Base-by-base conservation (phyloP, 2,113 vertebrate genomes). In the Tympanuchus pallidicinctus region DNA sequence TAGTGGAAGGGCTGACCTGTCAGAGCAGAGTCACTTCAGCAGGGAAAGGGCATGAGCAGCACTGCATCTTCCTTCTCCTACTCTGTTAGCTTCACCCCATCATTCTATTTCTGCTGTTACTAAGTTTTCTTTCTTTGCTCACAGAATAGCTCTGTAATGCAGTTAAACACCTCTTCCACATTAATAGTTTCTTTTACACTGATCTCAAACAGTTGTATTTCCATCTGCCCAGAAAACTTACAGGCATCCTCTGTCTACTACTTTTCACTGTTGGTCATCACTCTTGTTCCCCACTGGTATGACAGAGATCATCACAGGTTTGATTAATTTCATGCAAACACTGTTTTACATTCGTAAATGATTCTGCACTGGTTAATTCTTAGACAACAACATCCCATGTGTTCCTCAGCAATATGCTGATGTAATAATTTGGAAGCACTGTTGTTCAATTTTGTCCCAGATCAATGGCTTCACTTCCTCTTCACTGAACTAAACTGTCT, bases 161-260 rank as follows among this genome's bases (percentile, higher is more conserved):
- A 99, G 97, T 99, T 99, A 97, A 99, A 99, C 99, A 99, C 99
- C 99, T 99, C 99, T 97, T 99, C 99, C 89, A 99, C 99, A 8
- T 99, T 99, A 95, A 99, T 95, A 65, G 99, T 99, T 97, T 99
- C 99, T 98, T 99, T 99, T 88, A 99, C 99, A 48, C 99, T 99
- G 74, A 99, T 99, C 98, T 99, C 99, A 87, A 99, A 99, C 96
- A 99, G 97, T 78, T 98, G 98, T 97, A 99, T 99, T 90, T 98
- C 99, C 99, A 99, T 99, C 98, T 99, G 99, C 94, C 98, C 99
- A 3, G 99, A 99, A 86, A 99, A 99, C 96, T 99, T 99, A 97
- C 99, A 98, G 34, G 99, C 99, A 27, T 99, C 99, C 86, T 99
- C 99, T 6, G 99, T 99, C 99, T 76, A 99, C 99, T 94, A 99